These are phyloP conservation scores for Notechis scutatus DNA, from an alignment of 2,113 vertebrate genomes.

Conservation along the genomic window DNA sequence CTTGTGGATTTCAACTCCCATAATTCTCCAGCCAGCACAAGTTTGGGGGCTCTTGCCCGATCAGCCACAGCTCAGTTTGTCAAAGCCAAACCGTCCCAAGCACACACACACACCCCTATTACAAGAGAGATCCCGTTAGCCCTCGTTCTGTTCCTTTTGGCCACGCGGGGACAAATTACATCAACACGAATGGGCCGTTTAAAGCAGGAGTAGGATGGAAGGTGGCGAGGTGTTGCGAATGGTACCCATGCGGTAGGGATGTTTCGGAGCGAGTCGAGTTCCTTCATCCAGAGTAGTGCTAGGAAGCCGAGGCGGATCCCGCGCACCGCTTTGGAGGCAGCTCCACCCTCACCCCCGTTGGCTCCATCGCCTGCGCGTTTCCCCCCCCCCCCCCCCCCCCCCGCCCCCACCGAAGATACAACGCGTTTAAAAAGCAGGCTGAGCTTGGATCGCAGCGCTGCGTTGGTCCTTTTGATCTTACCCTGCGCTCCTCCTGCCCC, in stretches of 20 bases:
- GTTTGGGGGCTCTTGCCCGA: too few species aligned
- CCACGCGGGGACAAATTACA: too few species aligned
- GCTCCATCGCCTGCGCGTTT: background rate
- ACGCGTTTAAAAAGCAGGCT: background rate
- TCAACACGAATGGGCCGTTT: background rate
- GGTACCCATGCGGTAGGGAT: background rate
- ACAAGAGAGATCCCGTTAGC: background rate
- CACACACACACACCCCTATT: background rate
- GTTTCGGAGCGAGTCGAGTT: background rate
- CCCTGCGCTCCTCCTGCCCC: background rate
- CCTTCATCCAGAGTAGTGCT: background rate
- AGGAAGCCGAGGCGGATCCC: background rate
- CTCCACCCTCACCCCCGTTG: too few species aligned
- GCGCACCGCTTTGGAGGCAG: background rate
- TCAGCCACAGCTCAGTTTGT: background rate
- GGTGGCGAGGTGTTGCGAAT: background rate
- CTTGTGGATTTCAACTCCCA: too few species aligned
- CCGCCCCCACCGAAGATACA: background rate
- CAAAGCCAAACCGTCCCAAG: too few species aligned
- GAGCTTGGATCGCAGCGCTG: background rate
- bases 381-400: background rate
- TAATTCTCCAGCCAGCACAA: too few species aligned
- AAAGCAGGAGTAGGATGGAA: background rate
- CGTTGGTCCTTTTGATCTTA: background rate
- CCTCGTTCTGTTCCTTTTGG: background rate